These are phyloP conservation scores for Elegia similella DNA, from an alignment of 2,888 invertebrate genomes.

Conservation along the genomic window DNA sequence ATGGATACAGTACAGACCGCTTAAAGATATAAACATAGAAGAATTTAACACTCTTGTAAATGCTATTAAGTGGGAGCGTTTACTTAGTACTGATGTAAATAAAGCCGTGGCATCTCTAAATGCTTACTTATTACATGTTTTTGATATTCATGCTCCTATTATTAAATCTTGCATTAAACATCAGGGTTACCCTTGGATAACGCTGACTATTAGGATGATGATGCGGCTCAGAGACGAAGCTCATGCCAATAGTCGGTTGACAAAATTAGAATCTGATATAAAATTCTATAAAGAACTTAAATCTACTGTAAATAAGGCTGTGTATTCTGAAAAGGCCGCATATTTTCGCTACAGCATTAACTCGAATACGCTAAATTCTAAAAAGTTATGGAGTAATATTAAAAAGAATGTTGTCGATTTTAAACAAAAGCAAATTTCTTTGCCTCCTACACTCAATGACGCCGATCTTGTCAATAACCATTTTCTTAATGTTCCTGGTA, in stretches of 20 bases:
- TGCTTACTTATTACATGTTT: neutral
- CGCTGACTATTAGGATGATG: neutral
- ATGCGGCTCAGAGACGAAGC: conserved; percentile 8
- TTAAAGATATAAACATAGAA: neutral
- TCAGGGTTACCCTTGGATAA: conserved; percentile 12
- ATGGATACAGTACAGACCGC: neutral
- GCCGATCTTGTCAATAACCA: conserved; percentile 10
- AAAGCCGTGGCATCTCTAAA: neutral
- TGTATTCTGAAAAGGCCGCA: neutral
- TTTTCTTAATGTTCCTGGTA: no score
- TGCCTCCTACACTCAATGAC: neutral
- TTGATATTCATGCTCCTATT: conserved; percentile 8
- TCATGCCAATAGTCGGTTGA: neutral
- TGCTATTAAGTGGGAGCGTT: neutral
- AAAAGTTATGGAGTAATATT: conserved; percentile 8
- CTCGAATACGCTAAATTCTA: neutral
- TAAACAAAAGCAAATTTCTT: neutral
- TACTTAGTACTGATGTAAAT: neutral
- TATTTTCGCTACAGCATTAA: neutral
- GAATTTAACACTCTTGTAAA: neutral
- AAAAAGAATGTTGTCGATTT: conserved; percentile 5
- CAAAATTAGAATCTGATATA: neutral
- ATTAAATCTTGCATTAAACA: neutral
- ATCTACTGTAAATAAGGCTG: neutral
- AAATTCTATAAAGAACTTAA: conserved; percentile 7